Percentiles rank a stretch among this genome's conserved stretches.
phyloP scores from a whole-genome alignment of 1,140 invertebrate genomes.

The Ceratina japonica region DNA sequence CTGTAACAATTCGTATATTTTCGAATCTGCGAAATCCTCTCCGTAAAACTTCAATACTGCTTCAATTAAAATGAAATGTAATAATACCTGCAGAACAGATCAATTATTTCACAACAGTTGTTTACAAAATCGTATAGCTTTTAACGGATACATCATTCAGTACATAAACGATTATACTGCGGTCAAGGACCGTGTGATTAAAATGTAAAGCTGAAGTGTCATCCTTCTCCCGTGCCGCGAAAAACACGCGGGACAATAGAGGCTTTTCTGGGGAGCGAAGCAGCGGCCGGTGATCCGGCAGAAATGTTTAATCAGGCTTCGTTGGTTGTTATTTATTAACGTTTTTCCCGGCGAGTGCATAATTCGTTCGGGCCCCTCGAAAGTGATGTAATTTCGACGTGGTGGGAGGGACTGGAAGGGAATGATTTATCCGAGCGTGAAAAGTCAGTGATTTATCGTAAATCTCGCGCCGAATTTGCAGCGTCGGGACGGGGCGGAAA shows the following conservation, averaged over 20 bases:
- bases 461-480: slow-evolving; percentile 14
- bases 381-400: slow-evolving; percentile 36
- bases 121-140: no score
- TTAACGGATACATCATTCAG: no score
- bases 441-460: slow-evolving; percentile 23
- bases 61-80: no score
- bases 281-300: slow-evolving; percentile 12
- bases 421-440: slow-evolving; percentile 33
- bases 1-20: no score
- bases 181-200: background rate
- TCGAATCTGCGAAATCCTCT: no score
- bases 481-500: background rate
- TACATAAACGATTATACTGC: background rate
- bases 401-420: background rate
- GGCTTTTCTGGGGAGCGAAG: background rate
- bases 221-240: no score
- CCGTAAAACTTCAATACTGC: no score
- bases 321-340: slow-evolving; percentile 30
- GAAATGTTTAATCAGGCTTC: slow-evolving; percentile 32
- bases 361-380: slow-evolving; percentile 8
- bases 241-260: background rate
- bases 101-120: no score
- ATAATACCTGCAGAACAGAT: no score
- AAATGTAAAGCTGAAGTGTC: background rate
- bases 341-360: background rate